phyloP scores from a whole-genome alignment of 2,888 invertebrate species.

The Zaprionus lineosus region DNA sequence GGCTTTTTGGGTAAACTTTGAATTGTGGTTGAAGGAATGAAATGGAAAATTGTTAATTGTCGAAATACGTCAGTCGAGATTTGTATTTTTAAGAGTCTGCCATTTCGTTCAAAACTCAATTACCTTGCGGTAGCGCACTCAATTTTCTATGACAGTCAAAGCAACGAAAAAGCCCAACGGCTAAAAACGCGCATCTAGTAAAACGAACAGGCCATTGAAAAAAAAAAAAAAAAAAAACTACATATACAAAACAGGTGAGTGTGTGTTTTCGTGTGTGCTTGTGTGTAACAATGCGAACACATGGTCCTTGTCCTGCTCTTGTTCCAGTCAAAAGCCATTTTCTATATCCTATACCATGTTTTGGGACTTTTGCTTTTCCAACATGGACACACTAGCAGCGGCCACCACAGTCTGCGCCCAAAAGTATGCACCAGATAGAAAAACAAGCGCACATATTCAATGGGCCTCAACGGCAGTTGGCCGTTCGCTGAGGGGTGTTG shows the following conservation, averaged over 20 bases:
- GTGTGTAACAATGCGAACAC: constrained; percentile 25
- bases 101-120: constrained; percentile 53
- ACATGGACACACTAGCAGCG: background rate
- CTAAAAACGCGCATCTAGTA: constrained; percentile 32
- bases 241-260: too few relatives aligned
- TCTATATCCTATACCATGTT: background rate
- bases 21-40: too few relatives aligned
- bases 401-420: constrained; percentile 53
- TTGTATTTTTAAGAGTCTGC: constrained; percentile 1
- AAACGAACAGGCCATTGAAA: constrained; percentile 1
- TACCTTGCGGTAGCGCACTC: constrained; percentile 35
- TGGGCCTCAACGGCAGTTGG: constrained; percentile 1
- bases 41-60: too few relatives aligned
- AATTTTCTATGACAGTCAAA: constrained; percentile 24
- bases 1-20: constrained; percentile 13
- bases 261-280: too few relatives aligned
- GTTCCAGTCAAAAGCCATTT: background rate
- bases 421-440: constrained; percentile 59
- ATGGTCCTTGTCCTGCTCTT: constrained; percentile 3
- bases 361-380: constrained; percentile 6
- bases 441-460: constrained; percentile 26
- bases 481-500: constrained; percentile 3
- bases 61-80: too few relatives aligned
- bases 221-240: too few relatives aligned
- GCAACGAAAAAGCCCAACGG: constrained; percentile 16